phyloP scores from a whole-genome alignment of 2,888 invertebrate genomes.

The Cheilosia pagana region DNA sequence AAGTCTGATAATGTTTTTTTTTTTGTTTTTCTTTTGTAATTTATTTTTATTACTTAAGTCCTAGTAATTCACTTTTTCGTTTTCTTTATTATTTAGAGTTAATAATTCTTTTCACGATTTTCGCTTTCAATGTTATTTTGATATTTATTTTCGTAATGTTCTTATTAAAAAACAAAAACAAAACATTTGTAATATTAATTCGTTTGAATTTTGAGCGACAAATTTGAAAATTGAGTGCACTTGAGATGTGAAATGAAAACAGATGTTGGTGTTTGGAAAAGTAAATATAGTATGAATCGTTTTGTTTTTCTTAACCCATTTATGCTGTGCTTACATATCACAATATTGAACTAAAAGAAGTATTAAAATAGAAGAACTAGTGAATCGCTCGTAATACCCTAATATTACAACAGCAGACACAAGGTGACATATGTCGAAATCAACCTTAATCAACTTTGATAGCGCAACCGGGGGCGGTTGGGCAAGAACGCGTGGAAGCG shows the following conservation, averaged over 20 bases:
- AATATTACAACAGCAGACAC: no score
- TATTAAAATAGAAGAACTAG: no score
- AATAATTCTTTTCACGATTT: slow-evolving; percentile 44
- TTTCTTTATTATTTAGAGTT: slow-evolving; percentile 43
- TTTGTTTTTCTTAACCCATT: slow-evolving; percentile 32
- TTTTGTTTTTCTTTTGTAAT: slow-evolving; percentile 32
- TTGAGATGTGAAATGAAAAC: slow-evolving; percentile 22
- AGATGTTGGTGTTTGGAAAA: background rate
- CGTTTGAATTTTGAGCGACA: slow-evolving; percentile 57
- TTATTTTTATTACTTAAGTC: slow-evolving; percentile 51
- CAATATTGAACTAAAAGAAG: background rate
- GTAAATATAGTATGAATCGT: background rate
- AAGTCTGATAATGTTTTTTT: slow-evolving; percentile 54
- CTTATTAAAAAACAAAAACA: slow-evolving; percentile 10
- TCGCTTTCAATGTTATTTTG: slow-evolving; percentile 31
- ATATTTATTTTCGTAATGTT: slow-evolving; percentile 28
- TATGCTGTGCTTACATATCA: background rate
- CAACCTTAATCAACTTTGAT: no score
- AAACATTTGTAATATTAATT: slow-evolving; percentile 33
- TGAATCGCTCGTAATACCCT: no score
- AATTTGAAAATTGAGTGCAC: slow-evolving; percentile 46
- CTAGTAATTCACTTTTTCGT: slow-evolving; percentile 71
- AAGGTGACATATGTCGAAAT: no score
- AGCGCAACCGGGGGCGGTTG: no score
- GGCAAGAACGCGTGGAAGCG: no score